Base-by-base conservation (phyloP, 2,888 invertebrate genomes). In the Aleiodes testaceus region DNA sequence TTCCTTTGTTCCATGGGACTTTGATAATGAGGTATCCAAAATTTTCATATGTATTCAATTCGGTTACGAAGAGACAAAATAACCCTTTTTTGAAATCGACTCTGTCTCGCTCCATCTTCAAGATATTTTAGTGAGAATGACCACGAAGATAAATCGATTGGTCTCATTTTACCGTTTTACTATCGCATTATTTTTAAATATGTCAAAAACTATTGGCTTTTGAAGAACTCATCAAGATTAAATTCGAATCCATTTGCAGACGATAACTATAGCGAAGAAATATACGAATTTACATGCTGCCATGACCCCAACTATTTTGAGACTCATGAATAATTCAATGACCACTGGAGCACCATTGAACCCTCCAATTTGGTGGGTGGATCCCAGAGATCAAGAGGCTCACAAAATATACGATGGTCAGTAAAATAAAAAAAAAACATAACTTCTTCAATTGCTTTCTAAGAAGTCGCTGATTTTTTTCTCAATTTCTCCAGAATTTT, bases 281-380 rank as follows among this genome's bases (percentile, higher is more conserved):
- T 93, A 91, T 82, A 91, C 93, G 0, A 88, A 91, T 0, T 84
- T 95, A 0, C 95, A 95, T 80, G 90, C 90, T 0, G 81, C 88
- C 7, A 91, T 92, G 77, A 74, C 85, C 0, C 89, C 91, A 1
- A 88, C 90, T 45, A 92, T 95, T 70, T 88, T 91, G 76, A 86
- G 89, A 2, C 91, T 92, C 0, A 93, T 93, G 90, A 81, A 90
- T 64, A 87, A 89, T 3, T 89, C 92, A 0, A 90, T 92, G 0
- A 77, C 80, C 1, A 88, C 90, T 1, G 95, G 94, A 11, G 89
- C 90, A 1, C 95, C 95, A 0, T 91, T 95, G 11, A 94, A 95
- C 87, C 89, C 93, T 1, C 96, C 96, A 0, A 89, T 96, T 45
- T 97, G 96, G 96, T 96, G 95, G 95, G 82, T 93, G 0, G 93